Evolutionary conservation across 2,888 invertebrate genomes (phyloP).

Genomic region (Plebejus anna): DNA sequence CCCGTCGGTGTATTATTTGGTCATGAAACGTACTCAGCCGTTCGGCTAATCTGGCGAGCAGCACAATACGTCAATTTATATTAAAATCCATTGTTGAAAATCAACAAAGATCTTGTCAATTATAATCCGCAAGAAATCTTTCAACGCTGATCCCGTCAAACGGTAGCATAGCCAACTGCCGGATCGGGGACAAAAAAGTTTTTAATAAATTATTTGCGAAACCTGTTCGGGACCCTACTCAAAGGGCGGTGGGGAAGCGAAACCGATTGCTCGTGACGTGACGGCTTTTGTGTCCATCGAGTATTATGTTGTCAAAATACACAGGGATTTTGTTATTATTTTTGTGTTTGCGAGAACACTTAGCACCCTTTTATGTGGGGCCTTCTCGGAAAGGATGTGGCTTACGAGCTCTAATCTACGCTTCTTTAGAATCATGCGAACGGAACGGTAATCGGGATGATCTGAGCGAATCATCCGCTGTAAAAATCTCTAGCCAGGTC

Average conservation of each 20-base stretch:
- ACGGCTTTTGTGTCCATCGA: conserved; percentile 73
- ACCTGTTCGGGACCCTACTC: conserved; percentile 73
- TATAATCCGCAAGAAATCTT: conserved; percentile 73
- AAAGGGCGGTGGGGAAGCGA: conserved; percentile 72
- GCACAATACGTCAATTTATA: conserved; percentile 68
- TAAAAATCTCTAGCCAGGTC: conserved; percentile 36
- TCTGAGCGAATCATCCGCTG: conserved; percentile 56
- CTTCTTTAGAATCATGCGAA: conserved; percentile 52
- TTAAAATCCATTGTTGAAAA: conserved; percentile 64
- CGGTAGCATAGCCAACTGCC: conserved; percentile 69
- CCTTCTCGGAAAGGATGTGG: conserved; percentile 71
- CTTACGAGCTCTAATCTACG: conserved; percentile 49
- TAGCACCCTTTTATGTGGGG: conserved; percentile 72
- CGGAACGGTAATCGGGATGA: conserved; percentile 62
- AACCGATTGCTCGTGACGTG: conserved; percentile 77
- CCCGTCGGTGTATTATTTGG: conserved; percentile 53
- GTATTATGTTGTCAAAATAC: conserved; percentile 80
- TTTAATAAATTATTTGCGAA: conserved; percentile 76
- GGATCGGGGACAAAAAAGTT: conserved; percentile 46
- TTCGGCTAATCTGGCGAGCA: conserved; percentile 65
- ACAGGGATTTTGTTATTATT: conserved; percentile 79
- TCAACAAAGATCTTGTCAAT: conserved; percentile 78
- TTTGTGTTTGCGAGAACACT: conserved; percentile 78
- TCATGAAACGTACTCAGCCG: conserved; percentile 50
- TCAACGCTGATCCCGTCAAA: conserved; percentile 65